Percentiles rank a stretch among this genome's conserved stretches.
These are phyloP conservation scores for Morinoia aosen DNA, from an alignment of 2,888 invertebrate genomes.

Conservation along the genomic window DNA sequence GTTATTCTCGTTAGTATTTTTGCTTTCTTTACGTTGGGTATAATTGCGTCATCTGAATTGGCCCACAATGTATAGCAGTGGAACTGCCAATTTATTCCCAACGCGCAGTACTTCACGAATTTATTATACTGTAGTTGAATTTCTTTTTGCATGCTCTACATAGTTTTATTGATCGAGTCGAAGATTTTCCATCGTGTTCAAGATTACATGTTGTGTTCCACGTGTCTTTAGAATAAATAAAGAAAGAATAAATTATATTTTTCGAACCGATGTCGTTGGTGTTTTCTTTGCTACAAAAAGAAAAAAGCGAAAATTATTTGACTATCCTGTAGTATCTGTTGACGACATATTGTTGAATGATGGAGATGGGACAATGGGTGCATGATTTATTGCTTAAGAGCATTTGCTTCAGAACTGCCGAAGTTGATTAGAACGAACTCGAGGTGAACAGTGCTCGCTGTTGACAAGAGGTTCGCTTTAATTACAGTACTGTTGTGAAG, in stretches of 20 bases:
- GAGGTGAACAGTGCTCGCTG: too few relatives aligned
- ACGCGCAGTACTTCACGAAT: too few relatives aligned
- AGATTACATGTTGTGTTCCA: not conserved
- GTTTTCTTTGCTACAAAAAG: not conserved
- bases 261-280: not conserved
- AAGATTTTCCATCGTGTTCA: not conserved
- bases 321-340: too few relatives aligned
- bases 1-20: not conserved
- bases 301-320: not conserved
- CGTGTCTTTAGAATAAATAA: not conserved
- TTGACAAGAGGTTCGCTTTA: too few relatives aligned
- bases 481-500: too few relatives aligned
- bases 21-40: not conserved
- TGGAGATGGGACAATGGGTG: too few relatives aligned
- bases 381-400: too few relatives aligned
- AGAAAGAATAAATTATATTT: not conserved
- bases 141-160: not conserved
- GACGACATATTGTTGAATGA: too few relatives aligned
- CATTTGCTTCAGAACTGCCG: too few relatives aligned
- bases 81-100: not conserved
- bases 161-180: not conserved
- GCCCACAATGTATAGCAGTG: not conserved
- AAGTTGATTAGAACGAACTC: too few relatives aligned
- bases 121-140: not conserved
- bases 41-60: not conserved